Base-by-base conservation (phyloP, 2,888 invertebrate species). In the Campaea margaritaria region DNA sequence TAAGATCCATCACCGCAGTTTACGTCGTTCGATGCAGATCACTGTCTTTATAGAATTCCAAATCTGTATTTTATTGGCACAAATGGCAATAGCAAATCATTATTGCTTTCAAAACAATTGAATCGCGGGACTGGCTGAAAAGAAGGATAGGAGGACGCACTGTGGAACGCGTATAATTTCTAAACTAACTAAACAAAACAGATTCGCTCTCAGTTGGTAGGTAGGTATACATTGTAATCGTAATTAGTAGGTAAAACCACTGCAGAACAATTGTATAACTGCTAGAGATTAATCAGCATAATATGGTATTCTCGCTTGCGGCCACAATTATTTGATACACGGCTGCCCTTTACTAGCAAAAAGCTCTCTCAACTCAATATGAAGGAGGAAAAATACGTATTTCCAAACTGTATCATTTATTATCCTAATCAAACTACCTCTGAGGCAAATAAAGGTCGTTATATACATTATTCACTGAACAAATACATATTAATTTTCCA, bases 311-410 rank as follows among this genome's bases (percentile, higher is more conserved):
- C 21, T 21, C 49, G 49, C 62, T 53, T 49, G 39, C 42, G 53
- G 62, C 62, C 39, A 57, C 56, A 31, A 61, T 62, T 62, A 62
- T 57, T 49, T 57, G 47, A 42, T 44, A 62, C 62, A 61, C 28
- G 51, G 31, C 36, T 46, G 31, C 41, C 42, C 1, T 55, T 21
- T 51, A 21, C 31, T 21, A 13, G 44, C 15, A 14, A 56, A 55
- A 42, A 44, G 43, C 28, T 3, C 31, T 31, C 10, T 31, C 31
- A 9, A 7, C 31, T 43, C 42, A 13, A 21, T 44, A 47, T 47
- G 39, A 41, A 43, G 11, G 31, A 49, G 55, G 48, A 57, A 49
- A 62, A 57, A 41, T 10, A 34, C 12, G 28, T 34, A 53, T 62
- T 62, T 53, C 45, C 36, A 42, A 53, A 57, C 57, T 39, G 39